These are phyloP conservation scores for Vesta saturnalis DNA, from an alignment of 2,888 invertebrate species.

Conservation along the genomic window DNA sequence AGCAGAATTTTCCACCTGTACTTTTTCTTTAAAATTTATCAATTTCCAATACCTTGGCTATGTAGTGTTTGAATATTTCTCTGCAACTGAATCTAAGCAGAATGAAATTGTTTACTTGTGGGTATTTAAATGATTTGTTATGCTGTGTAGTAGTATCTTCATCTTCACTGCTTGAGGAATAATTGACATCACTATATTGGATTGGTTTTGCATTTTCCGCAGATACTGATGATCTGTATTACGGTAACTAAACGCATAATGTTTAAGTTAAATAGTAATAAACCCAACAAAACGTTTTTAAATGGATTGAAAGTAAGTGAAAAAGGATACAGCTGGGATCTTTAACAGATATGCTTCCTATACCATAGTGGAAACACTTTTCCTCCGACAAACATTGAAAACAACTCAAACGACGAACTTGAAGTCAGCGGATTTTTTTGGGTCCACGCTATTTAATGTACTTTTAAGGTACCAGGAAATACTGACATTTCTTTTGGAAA, in stretches of 20 bases:
- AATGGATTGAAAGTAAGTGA: not conserved
- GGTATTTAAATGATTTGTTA: not conserved
- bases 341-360: not conserved
- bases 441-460: slow-evolving; percentile 3
- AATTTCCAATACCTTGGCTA: not conserved
- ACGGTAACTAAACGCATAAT: not conserved
- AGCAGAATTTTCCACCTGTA: not conserved
- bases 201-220: not conserved
- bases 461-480: slow-evolving; percentile 11
- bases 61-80: no score
- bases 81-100: not conserved
- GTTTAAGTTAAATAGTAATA: not conserved
- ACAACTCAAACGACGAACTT: not conserved
- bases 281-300: not conserved
- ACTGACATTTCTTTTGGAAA: not conserved
- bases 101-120: not conserved
- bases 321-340: not conserved
- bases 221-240: not conserved
- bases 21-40: not conserved
- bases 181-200: not conserved
- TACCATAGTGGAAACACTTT: slow-evolving; percentile 5
- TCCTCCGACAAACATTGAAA: not conserved
- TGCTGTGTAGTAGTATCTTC: not conserved
- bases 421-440: not conserved
- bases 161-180: not conserved